A percentile compares a stretch with the other conserved stretches of the same genome.
Conservation (phyloP, 2,797 vertebrate species). For the Alauda arvensis region DNA sequence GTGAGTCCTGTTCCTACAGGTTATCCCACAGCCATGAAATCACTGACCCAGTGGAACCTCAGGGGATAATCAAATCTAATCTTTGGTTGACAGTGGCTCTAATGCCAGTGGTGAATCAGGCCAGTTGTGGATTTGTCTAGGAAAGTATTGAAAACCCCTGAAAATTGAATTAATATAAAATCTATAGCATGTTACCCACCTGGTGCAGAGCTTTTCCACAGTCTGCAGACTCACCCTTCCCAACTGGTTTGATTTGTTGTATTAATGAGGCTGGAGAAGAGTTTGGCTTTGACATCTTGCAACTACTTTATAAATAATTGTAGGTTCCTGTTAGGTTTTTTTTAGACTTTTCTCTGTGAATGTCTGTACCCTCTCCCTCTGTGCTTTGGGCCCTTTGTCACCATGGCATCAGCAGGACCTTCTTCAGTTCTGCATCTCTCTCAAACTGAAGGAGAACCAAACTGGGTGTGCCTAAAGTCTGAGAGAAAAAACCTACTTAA, state of each 20-base stretch:
- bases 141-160: neutral
- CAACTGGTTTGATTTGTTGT: neutral
- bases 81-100: neutral
- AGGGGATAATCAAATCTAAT: neutral
- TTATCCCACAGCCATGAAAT: too few relatives aligned
- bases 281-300: neutral
- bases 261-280: fast-evolving
- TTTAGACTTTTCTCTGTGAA: neutral
- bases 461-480: neutral
- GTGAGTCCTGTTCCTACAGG: neutral
- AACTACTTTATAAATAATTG: neutral
- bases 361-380: neutral
- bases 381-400: neutral
- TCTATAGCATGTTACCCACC: fast-evolving
- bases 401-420: neutral
- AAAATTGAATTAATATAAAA: neutral
- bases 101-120: neutral
- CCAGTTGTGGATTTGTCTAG: neutral
- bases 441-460: neutral
- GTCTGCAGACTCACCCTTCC: neutral
- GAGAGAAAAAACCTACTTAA: neutral
- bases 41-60: neutral
- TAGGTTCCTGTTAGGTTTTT: neutral
- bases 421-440: neutral
- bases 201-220: neutral